Percentiles rank a stretch among this genome's conserved stretches.
Evolutionary conservation across 2,113 vertebrate genomes (phyloP).

Genomic region (Menidia beryllina): DNA sequence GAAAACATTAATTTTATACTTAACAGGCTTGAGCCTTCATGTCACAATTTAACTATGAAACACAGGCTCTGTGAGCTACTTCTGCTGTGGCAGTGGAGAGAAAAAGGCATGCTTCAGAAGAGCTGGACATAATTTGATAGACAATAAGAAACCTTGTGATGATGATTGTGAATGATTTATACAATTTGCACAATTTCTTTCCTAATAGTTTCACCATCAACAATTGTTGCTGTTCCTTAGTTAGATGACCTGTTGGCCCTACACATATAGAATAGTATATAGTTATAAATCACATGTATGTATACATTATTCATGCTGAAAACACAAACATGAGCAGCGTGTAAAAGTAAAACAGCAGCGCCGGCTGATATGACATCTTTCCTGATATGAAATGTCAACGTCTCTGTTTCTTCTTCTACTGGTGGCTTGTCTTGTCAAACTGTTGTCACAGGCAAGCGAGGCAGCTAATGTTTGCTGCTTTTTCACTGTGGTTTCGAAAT

Average conservation of each 20-base stretch:
- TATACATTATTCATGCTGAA: constrained; percentile 1
- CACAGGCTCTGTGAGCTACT: not conserved
- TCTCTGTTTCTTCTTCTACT: constrained; percentile 12
- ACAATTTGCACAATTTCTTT: too few species aligned
- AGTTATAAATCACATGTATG: not conserved
- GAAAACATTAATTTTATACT: constrained; percentile 32
- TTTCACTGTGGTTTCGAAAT: constrained; percentile 2
- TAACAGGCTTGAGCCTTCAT: constrained; percentile 19
- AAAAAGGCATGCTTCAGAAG: too few species aligned
- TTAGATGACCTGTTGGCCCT: too few species aligned
- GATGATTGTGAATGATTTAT: too few species aligned
- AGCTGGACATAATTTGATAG: too few species aligned
- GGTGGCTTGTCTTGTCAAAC: constrained; percentile 2
- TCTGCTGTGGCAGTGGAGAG: not conserved
- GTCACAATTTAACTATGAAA: constrained; percentile 23
- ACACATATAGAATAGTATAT: too few species aligned
- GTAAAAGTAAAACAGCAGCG: constrained; percentile 4
- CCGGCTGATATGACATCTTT: constrained; percentile 3
- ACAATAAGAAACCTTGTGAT: too few species aligned
- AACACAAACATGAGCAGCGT: constrained; percentile 3
- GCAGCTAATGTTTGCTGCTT: constrained; percentile 10
- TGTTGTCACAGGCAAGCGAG: constrained; percentile 5
- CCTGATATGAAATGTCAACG: constrained; percentile 1
- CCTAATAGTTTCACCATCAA: too few species aligned
- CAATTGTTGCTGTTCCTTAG: too few species aligned